A percentile compares a stretch with the other conserved stretches of the same genome.
phyloP scores from a whole-genome alignment of 1,140 invertebrate genomes.

The Lanistes nyassanus region DNA sequence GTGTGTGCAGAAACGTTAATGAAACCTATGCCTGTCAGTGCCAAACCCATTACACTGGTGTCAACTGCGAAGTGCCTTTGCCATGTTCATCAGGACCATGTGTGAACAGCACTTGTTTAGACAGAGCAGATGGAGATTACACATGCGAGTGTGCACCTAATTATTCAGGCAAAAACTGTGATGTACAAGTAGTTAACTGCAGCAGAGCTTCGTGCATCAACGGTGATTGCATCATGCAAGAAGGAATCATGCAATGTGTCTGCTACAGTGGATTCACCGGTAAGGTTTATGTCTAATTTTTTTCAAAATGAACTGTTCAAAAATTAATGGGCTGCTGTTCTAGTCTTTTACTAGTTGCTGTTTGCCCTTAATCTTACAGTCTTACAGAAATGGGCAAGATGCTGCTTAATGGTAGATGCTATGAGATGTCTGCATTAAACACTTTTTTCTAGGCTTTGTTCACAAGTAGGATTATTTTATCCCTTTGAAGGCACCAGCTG shows the following conservation, averaged over 20 bases:
- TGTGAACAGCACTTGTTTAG: slow-evolving; percentile 87
- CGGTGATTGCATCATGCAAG: slow-evolving; percentile 35
- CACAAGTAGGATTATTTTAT: no score
- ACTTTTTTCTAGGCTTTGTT: no score
- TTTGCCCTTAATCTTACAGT: not conserved
- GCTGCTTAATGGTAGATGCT: no score
- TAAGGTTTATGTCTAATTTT: slow-evolving; percentile 22
- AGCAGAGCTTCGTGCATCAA: slow-evolving; percentile 78
- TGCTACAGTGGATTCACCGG: slow-evolving; percentile 72
- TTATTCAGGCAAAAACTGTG: slow-evolving; percentile 49
- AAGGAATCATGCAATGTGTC: slow-evolving; percentile 31
- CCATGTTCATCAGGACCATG: slow-evolving; percentile 71
- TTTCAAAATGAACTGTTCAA: not conserved
- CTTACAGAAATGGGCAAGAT: not conserved
- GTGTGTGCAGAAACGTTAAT: slow-evolving; percentile 82
- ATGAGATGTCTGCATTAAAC: no score
- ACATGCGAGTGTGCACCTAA: slow-evolving; percentile 44
- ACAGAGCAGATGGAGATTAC: slow-evolving; percentile 72
- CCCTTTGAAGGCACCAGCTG: slow-evolving; percentile 13
- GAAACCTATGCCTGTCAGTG: slow-evolving; percentile 40
- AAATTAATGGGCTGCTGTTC: not conserved
- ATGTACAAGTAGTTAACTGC: slow-evolving; percentile 52
- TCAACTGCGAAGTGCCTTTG: slow-evolving; percentile 56
- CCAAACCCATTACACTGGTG: slow-evolving; percentile 32
- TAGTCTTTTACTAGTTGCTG: not conserved